Conservation (phyloP, 37 sponge, comb jelly and placozoan genomes). For the Aplysina aerophoba region DNA sequence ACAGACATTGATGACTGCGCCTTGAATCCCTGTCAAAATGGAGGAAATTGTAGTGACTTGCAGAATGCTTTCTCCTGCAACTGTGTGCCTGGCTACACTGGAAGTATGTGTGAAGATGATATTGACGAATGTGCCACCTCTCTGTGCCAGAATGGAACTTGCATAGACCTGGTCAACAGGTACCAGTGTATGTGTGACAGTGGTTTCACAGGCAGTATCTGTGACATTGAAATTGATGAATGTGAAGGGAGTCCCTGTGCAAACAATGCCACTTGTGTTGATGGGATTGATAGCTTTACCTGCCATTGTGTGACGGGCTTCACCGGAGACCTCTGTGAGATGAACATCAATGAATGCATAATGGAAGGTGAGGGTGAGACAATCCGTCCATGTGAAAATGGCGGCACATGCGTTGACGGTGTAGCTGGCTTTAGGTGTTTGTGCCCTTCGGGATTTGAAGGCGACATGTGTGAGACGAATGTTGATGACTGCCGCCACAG, state of each 20-base stretch:
- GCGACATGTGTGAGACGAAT: conserved; percentile 34
- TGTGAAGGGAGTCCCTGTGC: conserved; percentile 18
- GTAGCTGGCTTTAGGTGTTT: conserved; percentile 2
- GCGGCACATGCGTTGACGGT: conserved; percentile 34
- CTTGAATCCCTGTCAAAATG: conserved; percentile 42
- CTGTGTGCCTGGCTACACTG: conserved; percentile 33
- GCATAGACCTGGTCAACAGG: neutral
- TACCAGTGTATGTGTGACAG: conserved; percentile 28
- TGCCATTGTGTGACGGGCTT: conserved; percentile 17
- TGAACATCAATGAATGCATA: conserved; percentile 35
- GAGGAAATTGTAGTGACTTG: conserved; percentile 27
- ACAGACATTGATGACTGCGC: conserved; percentile 42
- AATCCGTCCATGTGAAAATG: conserved; percentile 3
- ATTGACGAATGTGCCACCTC: conserved; percentile 37
- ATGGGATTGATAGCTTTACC: conserved; percentile 20
- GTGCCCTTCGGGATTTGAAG: conserved; percentile 36
- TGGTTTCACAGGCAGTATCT: conserved; percentile 39
- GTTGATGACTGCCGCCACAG: conserved; percentile 34
- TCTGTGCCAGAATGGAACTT: conserved; percentile 45
- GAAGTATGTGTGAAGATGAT: conserved; percentile 23
- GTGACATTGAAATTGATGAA: conserved; percentile 40
- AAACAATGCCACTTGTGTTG: conserved; percentile 31
- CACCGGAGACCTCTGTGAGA: conserved; percentile 28
- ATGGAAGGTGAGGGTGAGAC: neutral
- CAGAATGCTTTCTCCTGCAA: conserved; percentile 12